These are phyloP conservation scores for fruit fly (Drosophila melanogaster) DNA, from an alignment of 1,140 invertebrate genomes.

Conservation along the genomic window Release_6_plus_ISO1_MT NT_033779.5:19433501-19434000, in stretches of 20 bases:
- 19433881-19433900: conserved; percentile 64
- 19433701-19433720: conserved; percentile 29
- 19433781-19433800: conserved; percentile 3
- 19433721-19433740: conserved; percentile 22
- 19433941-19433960: conserved; percentile 40
- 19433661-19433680: conserved; percentile 62
- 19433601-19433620: conserved; percentile 52
- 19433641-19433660: conserved; percentile 33
- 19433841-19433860: conserved; percentile 40
- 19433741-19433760: conserved; percentile 47
- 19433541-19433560: too few relatives aligned
- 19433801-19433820: conserved; percentile 22
- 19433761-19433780: conserved; percentile 20
- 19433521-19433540: too few relatives aligned
- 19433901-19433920: conserved; percentile 49
- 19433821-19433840: conserved; percentile 37
- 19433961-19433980: conserved; percentile 33
- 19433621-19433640: conserved; percentile 17
- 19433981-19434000: conserved; percentile 7
- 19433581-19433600: conserved; percentile 22
- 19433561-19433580: conserved; percentile 25
- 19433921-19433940: conserved; percentile 40
- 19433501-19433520: too few relatives aligned
- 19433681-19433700: conserved; percentile 41
- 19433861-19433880: conserved; percentile 56